Conservation (phyloP, 2,113 vertebrate genomes). For the Passer domesticus region DNA sequence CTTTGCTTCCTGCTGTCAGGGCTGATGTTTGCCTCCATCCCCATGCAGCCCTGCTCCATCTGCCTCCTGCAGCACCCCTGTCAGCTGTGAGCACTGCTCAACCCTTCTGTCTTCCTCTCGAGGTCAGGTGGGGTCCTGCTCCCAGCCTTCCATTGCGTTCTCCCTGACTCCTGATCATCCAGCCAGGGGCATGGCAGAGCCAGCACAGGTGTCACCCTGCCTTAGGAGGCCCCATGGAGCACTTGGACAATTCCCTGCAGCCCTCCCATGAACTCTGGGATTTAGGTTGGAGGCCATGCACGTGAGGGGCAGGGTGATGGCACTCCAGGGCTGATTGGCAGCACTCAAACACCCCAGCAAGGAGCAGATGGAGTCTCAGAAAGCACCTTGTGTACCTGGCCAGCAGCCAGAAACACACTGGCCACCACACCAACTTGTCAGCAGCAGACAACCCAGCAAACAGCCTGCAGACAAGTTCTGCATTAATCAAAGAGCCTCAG, state of each 20-base stretch:
- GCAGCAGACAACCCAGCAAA: not conserved
- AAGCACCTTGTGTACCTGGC: not conserved
- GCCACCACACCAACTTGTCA: not conserved
- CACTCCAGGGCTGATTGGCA: fast-evolving
- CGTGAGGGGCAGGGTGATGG: not conserved
- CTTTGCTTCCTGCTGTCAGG: not conserved
- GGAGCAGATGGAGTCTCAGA: not conserved
- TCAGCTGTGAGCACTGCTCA: not conserved
- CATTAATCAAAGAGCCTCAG: not conserved
- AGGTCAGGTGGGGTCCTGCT: not conserved
- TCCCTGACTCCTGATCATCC: fast-evolving
- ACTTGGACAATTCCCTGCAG: fast-evolving
- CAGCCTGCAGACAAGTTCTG: not conserved
- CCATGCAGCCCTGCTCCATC: fast-evolving
- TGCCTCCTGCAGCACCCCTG: not conserved
- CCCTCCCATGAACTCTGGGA: fast-evolving
- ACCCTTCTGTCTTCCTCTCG: not conserved
- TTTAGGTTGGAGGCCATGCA: fast-evolving
- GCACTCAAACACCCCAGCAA: not conserved
- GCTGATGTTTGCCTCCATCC: not conserved
- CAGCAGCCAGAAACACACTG: not conserved
- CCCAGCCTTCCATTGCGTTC: fast-evolving
- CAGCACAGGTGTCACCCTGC: not conserved
- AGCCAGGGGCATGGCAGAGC: not conserved
- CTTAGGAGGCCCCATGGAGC: fast-evolving